phyloP scores from a whole-genome alignment of 2,113 vertebrate species.

The Kobus ellipsiprymnus region DNA sequence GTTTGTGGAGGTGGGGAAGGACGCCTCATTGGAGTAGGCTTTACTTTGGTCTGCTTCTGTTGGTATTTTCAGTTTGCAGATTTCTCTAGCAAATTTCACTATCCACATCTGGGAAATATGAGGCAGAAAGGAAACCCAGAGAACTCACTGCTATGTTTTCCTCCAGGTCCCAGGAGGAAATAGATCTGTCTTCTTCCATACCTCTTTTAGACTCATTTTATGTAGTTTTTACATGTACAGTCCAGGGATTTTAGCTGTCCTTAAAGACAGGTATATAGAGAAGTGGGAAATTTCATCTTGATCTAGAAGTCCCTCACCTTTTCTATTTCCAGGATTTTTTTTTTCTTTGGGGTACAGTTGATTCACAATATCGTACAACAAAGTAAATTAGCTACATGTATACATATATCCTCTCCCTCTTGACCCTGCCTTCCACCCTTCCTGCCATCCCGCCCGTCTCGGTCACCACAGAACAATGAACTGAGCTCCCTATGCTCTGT shows the following conservation, averaged over 20 bases:
- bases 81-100: background rate
- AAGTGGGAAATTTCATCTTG: background rate
- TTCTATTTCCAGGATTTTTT: background rate
- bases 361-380: background rate
- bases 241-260: background rate
- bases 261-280: background rate
- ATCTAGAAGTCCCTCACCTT: background rate
- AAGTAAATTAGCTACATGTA: background rate
- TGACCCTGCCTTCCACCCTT: background rate
- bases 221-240: background rate
- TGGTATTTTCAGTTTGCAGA: background rate
- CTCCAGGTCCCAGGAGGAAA: background rate
- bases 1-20: background rate
- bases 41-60: no score
- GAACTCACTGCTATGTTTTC: background rate
- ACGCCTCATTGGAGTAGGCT: rapidly evolving
- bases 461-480: background rate
- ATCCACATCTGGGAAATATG: background rate
- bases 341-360: background rate
- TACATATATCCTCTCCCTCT: background rate
- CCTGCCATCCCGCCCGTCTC: background rate
- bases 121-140: background rate
- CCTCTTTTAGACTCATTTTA: background rate
- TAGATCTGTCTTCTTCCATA: background rate
- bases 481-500: background rate